Evolutionary conservation across 2,113 vertebrate genomes (phyloP).

Genomic region (Dipodomys ordii): DNA sequence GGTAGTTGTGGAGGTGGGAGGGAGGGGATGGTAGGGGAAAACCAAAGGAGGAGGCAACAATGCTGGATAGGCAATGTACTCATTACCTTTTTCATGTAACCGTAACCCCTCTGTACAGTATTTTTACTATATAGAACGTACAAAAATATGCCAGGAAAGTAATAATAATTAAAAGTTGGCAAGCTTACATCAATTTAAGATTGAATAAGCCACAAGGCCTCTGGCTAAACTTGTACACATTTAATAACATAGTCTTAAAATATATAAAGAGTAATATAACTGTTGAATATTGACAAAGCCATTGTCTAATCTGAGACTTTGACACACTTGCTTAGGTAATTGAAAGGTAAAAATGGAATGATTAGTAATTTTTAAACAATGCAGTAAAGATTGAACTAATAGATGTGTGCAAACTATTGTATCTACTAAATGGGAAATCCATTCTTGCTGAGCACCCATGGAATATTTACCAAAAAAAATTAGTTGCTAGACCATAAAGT

Average conservation of each 20-base stretch:
- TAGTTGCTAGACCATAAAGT: neutral
- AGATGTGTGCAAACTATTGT: neutral
- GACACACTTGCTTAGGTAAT: neutral
- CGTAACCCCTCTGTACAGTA: too few species aligned
- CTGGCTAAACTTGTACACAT: neutral
- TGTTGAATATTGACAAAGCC: neutral
- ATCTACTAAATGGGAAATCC: neutral
- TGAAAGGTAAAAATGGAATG: constrained; percentile 21
- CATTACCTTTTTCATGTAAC: too few species aligned
- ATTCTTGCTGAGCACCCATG: neutral
- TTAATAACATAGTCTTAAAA: constrained; percentile 4
- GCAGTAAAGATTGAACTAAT: constrained; percentile 3
- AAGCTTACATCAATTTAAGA: neutral
- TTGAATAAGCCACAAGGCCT: neutral
- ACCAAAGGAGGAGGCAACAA: too few species aligned
- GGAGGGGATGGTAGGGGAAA: too few species aligned
- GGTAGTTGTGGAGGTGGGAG: too few species aligned
- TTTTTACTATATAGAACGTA: too few species aligned
- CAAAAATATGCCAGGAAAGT: neutral
- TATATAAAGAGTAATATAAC: neutral
- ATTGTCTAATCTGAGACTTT: neutral
- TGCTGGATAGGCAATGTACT: too few species aligned
- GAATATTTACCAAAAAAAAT: neutral
- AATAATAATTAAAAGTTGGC: neutral
- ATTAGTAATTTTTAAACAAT: neutral